phyloP scores from a whole-genome alignment of 1,140 invertebrate species.

The Triops cancriformis region DNA sequence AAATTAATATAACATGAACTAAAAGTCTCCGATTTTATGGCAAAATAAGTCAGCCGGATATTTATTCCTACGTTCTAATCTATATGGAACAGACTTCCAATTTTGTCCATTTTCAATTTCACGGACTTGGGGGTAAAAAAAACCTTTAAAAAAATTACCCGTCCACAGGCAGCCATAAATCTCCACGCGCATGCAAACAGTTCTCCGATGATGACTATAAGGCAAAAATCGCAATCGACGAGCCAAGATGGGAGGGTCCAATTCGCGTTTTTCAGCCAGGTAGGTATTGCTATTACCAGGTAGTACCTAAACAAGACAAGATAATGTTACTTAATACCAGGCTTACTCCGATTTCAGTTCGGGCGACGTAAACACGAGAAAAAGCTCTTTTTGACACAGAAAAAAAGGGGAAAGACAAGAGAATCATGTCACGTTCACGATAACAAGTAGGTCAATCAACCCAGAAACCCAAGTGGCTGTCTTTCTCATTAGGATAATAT shows the following conservation, averaged over 20 bases:
- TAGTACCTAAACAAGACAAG: constrained; percentile 52
- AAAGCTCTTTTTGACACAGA: neutral
- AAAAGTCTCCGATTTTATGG: neutral
- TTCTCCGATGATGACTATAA: constrained; percentile 74
- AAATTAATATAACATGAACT: constrained; percentile 19
- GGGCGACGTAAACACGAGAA: too few relatives aligned
- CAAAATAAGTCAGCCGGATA: too few relatives aligned
- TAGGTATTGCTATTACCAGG: constrained; percentile 81
- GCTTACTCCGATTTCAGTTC: too few relatives aligned
- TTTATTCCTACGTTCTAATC: too few relatives aligned
- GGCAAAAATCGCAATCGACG: constrained; percentile 80
- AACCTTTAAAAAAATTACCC: constrained; percentile 56
- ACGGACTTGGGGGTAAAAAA: neutral
- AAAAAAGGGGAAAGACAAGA: neutral
- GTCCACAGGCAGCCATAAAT: constrained; percentile 77
- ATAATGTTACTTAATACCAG: too few relatives aligned
- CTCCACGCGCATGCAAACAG: constrained; percentile 86
- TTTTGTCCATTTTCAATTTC: neutral
- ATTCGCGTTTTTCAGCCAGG: constrained; percentile 60
- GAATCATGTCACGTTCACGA: neutral
- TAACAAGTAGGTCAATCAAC: constrained; percentile 2
- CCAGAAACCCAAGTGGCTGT: neutral
- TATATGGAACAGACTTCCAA: too few relatives aligned
- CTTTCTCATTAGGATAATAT: neutral
- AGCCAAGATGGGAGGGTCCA: constrained; percentile 76